Evolutionary conservation across 2,888 invertebrate species (phyloP), one percentile per base, ranked within the genome.

Genomic region (Galerucella nymphaeae): DNA sequence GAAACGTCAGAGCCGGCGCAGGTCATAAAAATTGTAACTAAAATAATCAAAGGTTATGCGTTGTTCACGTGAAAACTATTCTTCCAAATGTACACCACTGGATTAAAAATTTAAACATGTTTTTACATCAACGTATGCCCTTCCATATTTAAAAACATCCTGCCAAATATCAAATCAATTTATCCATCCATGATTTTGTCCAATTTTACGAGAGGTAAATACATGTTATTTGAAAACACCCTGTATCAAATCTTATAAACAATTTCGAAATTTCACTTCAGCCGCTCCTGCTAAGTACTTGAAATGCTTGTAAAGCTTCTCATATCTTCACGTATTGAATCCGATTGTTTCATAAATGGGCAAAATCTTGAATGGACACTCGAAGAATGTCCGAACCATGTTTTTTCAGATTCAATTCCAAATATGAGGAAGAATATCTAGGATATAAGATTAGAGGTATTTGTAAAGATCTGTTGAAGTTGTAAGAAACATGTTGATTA

Each of bases 381-480:
- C 18, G 13, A 59, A 18, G 68, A 68, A 68, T 68, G 16, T 68
- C 68, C 68, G 50, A 68, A 68, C 68, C 68, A 50, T 68, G 68
- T 68, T 68, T 68, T 68, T 68, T 68, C 14, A 23, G 23, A 16
- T 53, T 2, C 30, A 30, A 38, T 68, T 68, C 48, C 48, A 68
- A 53, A 68, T 61, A 68, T 68, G 68, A 68, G 68, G 68, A 68
- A 68, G 67, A 20, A 53, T 45, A 61, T 68, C 61, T 38, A 61
- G 68, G 61, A 38, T 68, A 50, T 11, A 61, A n/a, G 2, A 53
- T 2, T 9, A 53, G 16, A 53, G 53, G 18, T 53, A 53, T 45
- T 45, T 14, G 13, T 53, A 16, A 16, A 18, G 50, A 5, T n/a
- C 1, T 14, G 14, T n/a, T n/a, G n/a, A 48, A 48, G 8, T 53